Evolutionary conservation across 2,888 invertebrate genomes (phyloP).

Genomic region (Hypomecis atomaria): DNA sequence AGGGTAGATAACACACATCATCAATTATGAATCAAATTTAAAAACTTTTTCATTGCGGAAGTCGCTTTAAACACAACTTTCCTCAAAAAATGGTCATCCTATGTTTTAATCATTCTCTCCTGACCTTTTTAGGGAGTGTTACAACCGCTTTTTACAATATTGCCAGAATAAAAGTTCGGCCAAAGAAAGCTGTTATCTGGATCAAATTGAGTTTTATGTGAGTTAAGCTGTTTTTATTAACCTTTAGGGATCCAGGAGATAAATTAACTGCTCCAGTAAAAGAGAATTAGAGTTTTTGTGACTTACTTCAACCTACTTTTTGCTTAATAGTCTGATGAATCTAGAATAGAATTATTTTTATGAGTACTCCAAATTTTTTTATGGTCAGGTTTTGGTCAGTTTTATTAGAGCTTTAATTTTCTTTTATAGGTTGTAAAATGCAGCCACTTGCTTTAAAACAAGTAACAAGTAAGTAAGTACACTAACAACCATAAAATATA

Average conservation of each 20-base stretch:
- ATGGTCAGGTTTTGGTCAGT: too few relatives aligned
- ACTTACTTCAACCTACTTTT: neutral
- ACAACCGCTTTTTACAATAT: constrained; percentile 21
- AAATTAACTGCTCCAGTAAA: constrained; percentile 15
- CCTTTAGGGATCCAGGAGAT: constrained; percentile 26
- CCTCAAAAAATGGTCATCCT: neutral
- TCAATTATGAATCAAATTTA: too few relatives aligned
- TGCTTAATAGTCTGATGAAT: neutral
- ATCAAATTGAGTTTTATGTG: constrained; percentile 22
- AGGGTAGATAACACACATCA: too few relatives aligned
- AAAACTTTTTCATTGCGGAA: too few relatives aligned
- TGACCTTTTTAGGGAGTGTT: constrained; percentile 27
- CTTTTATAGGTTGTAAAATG: too few relatives aligned
- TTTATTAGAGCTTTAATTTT: too few relatives aligned
- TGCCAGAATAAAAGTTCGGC: constrained; percentile 17
- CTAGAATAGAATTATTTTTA: neutral
- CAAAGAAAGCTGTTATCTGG: constrained; percentile 27
- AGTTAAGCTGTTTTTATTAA: constrained; percentile 36
- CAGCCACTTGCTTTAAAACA: too few relatives aligned
- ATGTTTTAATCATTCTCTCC: constrained; percentile 8
- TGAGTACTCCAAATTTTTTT: too few relatives aligned
- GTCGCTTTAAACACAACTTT: too few relatives aligned
- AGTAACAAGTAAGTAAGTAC: too few relatives aligned
- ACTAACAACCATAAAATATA: too few relatives aligned
- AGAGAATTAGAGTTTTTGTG: constrained; percentile 11